Conservation (phyloP, 2,797 vertebrate genomes). For the Tadarida brasiliensis region DNA sequence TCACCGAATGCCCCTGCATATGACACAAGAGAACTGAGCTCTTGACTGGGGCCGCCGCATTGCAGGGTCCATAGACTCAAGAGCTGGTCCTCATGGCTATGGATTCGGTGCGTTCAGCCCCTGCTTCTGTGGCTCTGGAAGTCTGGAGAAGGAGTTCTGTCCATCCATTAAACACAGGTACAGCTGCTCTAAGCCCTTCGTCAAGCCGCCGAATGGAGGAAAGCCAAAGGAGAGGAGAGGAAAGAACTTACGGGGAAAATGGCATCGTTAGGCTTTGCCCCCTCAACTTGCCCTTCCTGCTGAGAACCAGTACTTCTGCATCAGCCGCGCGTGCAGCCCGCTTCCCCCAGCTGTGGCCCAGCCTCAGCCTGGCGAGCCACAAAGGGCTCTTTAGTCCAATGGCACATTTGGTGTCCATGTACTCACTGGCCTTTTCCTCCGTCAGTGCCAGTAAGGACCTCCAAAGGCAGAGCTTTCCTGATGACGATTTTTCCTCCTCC, state of each 20-base stretch:
- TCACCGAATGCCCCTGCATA: neutral
- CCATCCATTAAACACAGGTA: fast-evolving
- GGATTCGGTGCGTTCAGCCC: neutral
- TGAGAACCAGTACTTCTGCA: neutral
- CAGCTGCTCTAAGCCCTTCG: fast-evolving
- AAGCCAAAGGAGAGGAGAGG: neutral
- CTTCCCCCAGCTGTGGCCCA: neutral
- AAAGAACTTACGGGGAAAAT: neutral
- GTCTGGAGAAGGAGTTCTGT: neutral
- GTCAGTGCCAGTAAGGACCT: conserved; percentile 52
- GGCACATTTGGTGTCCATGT: conserved; percentile 13
- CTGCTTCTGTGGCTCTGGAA: neutral
- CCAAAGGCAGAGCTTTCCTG: conserved; percentile 75
- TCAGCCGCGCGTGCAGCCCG: neutral
- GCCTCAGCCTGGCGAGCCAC: neutral
- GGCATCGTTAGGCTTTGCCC: neutral
- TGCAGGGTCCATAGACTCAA: conserved; percentile 50
- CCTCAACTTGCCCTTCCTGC: neutral
- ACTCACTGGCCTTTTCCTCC: conserved; percentile 67
- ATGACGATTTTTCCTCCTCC: conserved; percentile 74
- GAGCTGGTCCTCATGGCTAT: conserved; percentile 68
- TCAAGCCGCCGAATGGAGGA: neutral
- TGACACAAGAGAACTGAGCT: neutral
- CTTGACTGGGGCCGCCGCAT: neutral
- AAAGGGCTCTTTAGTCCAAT: conserved; percentile 14